These are phyloP conservation scores for Pangasius larnaudii DNA, from an alignment of 2,797 vertebrate species.

Conservation along the genomic window DNA sequence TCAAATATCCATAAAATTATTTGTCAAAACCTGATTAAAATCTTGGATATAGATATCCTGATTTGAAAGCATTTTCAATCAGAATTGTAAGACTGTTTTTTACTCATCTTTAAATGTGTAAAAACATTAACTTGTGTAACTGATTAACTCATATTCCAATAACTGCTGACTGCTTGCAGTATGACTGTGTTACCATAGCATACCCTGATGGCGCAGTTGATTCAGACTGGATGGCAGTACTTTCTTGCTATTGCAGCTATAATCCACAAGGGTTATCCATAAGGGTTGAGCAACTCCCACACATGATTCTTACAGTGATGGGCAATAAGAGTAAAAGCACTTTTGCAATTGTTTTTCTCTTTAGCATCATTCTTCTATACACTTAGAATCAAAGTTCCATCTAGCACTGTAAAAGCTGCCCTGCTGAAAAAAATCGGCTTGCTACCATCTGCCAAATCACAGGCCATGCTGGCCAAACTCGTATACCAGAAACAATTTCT, in stretches of 20 bases:
- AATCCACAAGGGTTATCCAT: background rate
- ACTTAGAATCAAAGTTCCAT: background rate
- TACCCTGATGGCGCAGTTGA: background rate
- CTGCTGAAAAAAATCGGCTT: background rate
- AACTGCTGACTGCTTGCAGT: background rate
- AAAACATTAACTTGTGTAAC: background rate
- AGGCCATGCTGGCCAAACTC: background rate
- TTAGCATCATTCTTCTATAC: background rate
- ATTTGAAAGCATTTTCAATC: background rate
- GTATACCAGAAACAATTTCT: background rate
- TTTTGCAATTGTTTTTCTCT: background rate
- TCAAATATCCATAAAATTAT: slow-evolving; percentile 50
- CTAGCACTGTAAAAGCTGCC: background rate
- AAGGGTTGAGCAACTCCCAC: background rate
- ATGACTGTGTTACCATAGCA: background rate
- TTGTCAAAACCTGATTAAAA: slow-evolving; percentile 42
- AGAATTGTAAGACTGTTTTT: background rate
- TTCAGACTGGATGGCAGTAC: background rate
- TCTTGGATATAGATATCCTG: background rate
- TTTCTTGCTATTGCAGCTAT: background rate
- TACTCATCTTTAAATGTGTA: background rate
- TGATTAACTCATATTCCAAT: background rate
- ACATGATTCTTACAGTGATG: background rate
- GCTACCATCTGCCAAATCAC: background rate
- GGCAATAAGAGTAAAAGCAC: background rate